A percentile compares a stretch with the other conserved stretches of the same genome.
These are phyloP conservation scores for Tetranychus truncatus DNA, from an alignment of 2,888 invertebrate species.

Conservation along the genomic window DNA sequence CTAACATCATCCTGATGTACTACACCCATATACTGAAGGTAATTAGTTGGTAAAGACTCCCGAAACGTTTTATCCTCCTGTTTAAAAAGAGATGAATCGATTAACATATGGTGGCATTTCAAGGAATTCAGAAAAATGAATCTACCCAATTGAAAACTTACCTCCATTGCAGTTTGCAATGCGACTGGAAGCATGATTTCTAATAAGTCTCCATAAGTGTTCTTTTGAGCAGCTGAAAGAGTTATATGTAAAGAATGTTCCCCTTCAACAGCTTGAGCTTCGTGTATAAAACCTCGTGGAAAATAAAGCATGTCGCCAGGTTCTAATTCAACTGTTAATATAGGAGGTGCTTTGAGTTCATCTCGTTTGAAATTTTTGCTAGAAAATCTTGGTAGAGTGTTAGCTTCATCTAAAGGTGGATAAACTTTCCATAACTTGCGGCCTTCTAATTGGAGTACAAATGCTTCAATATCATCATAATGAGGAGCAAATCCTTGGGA, in stretches of 20 bases:
- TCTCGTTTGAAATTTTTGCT: slow-evolving; percentile 43
- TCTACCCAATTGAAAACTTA: background rate
- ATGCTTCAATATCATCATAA: slow-evolving; percentile 96
- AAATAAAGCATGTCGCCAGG: slow-evolving; percentile 39
- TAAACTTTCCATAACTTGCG: slow-evolving; percentile 85
- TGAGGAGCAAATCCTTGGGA: slow-evolving; percentile 97
- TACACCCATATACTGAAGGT: slow-evolving; percentile 52
- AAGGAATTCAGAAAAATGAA: background rate
- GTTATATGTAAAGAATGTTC: slow-evolving; percentile 40
- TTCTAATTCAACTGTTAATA: slow-evolving; percentile 33
- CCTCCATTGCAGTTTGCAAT: slow-evolving; percentile 47
- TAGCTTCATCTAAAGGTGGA: slow-evolving; percentile 43
- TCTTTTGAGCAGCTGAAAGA: slow-evolving; percentile 36
- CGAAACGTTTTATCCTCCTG: slow-evolving; percentile 50
- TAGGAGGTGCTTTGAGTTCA: slow-evolving; percentile 40
- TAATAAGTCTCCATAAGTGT: slow-evolving; percentile 37
- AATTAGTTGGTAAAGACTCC: slow-evolving; percentile 57
- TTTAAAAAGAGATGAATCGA: background rate
- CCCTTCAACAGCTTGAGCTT: slow-evolving; percentile 33
- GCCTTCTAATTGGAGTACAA: slow-evolving; percentile 86
- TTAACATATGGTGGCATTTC: background rate
- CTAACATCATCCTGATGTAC: slow-evolving; percentile 42
- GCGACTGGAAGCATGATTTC: slow-evolving; percentile 47
- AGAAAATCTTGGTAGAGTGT: slow-evolving; percentile 54
- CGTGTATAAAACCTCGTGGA: slow-evolving; percentile 39